These are phyloP conservation scores for Pluvialis apricaria DNA, from an alignment of 2,113 vertebrate species.

Conservation along the genomic window DNA sequence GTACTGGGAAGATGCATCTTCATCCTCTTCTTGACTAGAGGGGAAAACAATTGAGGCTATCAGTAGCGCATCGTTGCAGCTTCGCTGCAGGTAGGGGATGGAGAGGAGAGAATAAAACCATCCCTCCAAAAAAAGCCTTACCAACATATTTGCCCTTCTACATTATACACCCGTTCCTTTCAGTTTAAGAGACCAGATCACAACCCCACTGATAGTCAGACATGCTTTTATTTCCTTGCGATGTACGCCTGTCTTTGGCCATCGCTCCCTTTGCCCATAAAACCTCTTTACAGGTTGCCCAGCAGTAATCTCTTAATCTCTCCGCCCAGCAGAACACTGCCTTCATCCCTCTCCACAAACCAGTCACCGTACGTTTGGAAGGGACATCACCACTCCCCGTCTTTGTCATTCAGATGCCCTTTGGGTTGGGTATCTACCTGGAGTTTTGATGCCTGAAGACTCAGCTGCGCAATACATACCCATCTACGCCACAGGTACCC, in stretches of 20 bases:
- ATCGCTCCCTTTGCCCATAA: background rate
- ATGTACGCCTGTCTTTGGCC: fast-evolving
- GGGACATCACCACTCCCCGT: background rate
- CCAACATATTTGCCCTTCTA: background rate
- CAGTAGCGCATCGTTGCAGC: background rate
- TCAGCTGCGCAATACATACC: fast-evolving
- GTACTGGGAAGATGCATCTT: constrained; percentile 48
- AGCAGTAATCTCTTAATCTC: background rate
- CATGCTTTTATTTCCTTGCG: background rate
- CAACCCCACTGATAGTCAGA: background rate
- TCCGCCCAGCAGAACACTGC: background rate
- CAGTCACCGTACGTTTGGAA: background rate
- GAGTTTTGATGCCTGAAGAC: background rate
- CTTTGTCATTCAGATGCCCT: background rate
- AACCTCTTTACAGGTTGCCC: background rate
- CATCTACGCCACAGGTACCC: background rate
- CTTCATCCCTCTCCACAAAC: background rate
- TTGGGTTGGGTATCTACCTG: too few relatives aligned
- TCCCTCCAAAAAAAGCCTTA: background rate
- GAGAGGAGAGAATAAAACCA: background rate
- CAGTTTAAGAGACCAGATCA: background rate
- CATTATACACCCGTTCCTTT: background rate
- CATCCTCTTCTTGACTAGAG: constrained; percentile 70
- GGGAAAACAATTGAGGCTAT: background rate
- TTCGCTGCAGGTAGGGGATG: background rate